A percentile compares a stretch with the other conserved stretches of the same genome.
Conservation (phyloP, 2,797 vertebrate genomes). For the Iguana delicatissima region DNA sequence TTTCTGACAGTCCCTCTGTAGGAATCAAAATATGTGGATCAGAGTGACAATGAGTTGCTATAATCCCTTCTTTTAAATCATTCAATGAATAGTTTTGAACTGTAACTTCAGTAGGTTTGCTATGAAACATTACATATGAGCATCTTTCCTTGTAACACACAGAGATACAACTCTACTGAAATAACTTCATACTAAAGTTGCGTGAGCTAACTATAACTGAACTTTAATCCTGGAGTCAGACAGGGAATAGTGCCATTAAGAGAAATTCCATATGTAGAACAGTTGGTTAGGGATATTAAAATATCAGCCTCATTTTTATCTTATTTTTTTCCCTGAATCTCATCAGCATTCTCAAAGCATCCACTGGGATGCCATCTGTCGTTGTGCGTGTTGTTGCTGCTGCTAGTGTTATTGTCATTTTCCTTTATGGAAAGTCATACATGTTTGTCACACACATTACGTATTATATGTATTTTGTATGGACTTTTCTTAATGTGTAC, state of each 20-base stretch:
- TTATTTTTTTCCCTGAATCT: no score
- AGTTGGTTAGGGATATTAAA: neutral
- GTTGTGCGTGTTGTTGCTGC: no score
- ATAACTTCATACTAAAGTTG: neutral
- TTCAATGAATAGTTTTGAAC: conserved; percentile 24
- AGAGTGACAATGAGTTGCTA: conserved; percentile 50
- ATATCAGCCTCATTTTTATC: no score
- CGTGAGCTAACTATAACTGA: neutral
- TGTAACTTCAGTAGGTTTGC: neutral
- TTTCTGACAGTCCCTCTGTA: conserved; percentile 35
- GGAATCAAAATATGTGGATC: conserved; percentile 36
- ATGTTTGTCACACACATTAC: no score
- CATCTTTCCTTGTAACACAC: neutral
- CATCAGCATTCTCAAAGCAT: no score
- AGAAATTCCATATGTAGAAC: neutral
- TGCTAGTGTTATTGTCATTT: no score
- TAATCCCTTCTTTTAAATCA: conserved; percentile 46
- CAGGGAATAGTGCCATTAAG: neutral
- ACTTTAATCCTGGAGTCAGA: neutral
- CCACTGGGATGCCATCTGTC: no score
- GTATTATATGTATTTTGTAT: no score
- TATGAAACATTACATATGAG: conserved; percentile 1
- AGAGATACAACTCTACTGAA: neutral
- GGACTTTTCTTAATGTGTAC: no score
- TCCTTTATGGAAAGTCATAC: no score